phyloP scores from a whole-genome alignment of 2,888 invertebrate genomes.

The Xestia sexstrigata region DNA sequence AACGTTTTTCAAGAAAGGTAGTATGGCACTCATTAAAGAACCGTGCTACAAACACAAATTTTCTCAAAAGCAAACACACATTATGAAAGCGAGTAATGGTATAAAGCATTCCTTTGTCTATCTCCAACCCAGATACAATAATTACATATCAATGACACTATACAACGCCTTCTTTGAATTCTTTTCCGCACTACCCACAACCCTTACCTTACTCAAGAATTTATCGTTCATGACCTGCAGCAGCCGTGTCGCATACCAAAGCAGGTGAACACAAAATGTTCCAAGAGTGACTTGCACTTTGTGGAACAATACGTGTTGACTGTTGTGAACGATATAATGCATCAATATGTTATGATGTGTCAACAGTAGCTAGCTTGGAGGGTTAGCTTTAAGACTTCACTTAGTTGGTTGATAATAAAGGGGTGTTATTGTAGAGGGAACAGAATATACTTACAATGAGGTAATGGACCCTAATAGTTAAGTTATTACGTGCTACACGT shows the following conservation, averaged over 20 bases:
- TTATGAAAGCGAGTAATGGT: neutral
- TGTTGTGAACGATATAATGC: conserved; percentile 23
- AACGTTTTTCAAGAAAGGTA: neutral
- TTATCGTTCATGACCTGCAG: conserved; percentile 42
- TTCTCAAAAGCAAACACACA: neutral
- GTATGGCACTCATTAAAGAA: neutral
- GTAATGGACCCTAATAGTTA: neutral
- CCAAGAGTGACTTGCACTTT: conserved; percentile 60
- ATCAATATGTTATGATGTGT: conserved; percentile 40
- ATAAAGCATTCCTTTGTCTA: neutral
- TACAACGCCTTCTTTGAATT: neutral
- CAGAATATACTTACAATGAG: conserved; percentile 10
- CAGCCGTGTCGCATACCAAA: conserved; percentile 33
- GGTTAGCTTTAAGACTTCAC: conserved; percentile 24
- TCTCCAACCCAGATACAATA: neutral
- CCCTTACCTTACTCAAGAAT: conserved; percentile 37
- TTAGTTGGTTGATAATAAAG: neutral
- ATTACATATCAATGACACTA: conserved; percentile 5
- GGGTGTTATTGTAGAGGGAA: neutral
- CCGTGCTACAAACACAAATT: neutral
- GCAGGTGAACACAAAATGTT: conserved; percentile 54
- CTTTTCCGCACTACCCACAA: neutral
- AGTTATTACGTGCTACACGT: neutral
- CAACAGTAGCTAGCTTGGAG: neutral
- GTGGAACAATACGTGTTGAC: conserved; percentile 41